Conservation (phyloP, 2,888 invertebrate genomes). For the Orthosia cruda region DNA sequence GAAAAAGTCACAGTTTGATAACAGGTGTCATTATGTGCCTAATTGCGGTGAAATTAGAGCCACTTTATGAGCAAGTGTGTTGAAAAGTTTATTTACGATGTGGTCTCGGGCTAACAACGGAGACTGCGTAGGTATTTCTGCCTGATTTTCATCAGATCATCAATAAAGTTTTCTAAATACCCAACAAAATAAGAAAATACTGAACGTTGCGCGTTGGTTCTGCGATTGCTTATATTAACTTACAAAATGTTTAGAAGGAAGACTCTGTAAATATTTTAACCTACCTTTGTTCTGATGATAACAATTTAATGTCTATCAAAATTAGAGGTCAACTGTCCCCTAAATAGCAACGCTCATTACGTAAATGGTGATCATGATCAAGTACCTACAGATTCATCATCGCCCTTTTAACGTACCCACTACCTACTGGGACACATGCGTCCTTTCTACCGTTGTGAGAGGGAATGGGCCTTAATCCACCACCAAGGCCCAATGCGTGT, state of each 20-base stretch:
- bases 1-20: no score
- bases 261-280: not conserved
- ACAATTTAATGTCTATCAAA: no score
- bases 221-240: not conserved
- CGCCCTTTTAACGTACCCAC: no score
- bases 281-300: not conserved
- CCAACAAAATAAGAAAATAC: not conserved
- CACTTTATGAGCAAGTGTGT: no score
- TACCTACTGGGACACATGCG: no score
- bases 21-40: no score
- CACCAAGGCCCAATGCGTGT: no score
- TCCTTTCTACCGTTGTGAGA: no score
- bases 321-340: not conserved
- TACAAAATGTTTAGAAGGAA: no score
- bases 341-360: not conserved
- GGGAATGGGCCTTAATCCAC: no score
- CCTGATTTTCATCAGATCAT: not conserved
- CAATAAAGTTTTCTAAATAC: not conserved
- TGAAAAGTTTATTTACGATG: conserved; percentile 14
- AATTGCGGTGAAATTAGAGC: no score
- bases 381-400: not conserved
- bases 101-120: conserved; percentile 13
- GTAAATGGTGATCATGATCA: not conserved
- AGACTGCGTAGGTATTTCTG: conserved; percentile 1
- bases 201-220: no score